Percentiles rank a stretch among this genome's conserved stretches.
Conservation (phyloP, 2,888 invertebrate species). For the Athalia circularis region DNA sequence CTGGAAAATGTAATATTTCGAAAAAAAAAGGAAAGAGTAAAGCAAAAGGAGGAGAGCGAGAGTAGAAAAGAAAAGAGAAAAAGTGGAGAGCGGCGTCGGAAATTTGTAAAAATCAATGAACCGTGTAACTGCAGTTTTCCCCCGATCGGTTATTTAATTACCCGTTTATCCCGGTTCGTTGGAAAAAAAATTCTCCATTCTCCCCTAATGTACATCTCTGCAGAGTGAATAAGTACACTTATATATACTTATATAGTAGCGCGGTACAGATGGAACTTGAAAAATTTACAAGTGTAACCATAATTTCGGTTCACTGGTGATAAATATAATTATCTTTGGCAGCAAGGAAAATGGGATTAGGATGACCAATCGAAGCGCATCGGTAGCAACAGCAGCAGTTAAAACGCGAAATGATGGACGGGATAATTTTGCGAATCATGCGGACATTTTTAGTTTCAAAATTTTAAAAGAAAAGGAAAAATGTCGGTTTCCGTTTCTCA, state of each 20-base stretch:
- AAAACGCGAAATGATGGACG: too few species aligned
- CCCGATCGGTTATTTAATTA: conserved; percentile 53
- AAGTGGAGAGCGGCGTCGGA: neutral
- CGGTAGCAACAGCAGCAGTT: too few species aligned
- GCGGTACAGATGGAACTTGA: neutral
- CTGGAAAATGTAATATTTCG: neutral
- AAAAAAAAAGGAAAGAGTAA: neutral
- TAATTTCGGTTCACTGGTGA: too few species aligned
- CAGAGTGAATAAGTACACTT: neutral
- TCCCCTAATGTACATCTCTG: too few species aligned
- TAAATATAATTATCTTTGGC: too few species aligned
- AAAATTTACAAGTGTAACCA: too few species aligned
- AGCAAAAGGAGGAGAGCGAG: neutral
- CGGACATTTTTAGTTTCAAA: too few species aligned
- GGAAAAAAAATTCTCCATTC: conserved; percentile 13
- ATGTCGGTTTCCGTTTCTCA: neutral
- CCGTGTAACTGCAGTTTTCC: neutral
- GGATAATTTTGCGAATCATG: too few species aligned
- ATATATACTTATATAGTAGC: too few species aligned
- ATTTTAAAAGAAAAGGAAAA: neutral
- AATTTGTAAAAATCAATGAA: conserved; percentile 19
- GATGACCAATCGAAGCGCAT: too few species aligned
- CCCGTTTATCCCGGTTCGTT: conserved; percentile 61
- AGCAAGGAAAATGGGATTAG: too few species aligned
- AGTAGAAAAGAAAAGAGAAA: neutral